Evolutionary conservation across 2,113 vertebrate genomes (phyloP).

Genomic region (Microcebus ravelobensis): DNA sequence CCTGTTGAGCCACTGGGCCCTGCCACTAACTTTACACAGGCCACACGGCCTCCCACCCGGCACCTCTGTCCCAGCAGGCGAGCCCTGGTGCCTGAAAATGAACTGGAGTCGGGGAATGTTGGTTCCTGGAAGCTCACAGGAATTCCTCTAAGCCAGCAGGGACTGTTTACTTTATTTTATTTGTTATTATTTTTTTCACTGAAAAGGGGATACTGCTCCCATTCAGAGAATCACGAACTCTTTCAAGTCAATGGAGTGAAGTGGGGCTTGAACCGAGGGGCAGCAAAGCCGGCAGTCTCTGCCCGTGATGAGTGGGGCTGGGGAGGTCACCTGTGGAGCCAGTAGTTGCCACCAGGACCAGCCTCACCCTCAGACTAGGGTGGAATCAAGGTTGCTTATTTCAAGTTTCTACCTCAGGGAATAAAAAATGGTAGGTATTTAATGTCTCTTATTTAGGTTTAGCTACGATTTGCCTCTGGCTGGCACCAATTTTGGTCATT

Average conservation of each 20-base stretch:
- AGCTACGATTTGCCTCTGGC: not conserved
- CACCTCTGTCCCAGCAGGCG: not conserved
- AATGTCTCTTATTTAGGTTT: not conserved
- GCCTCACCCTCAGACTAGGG: not conserved
- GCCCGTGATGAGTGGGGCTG: accelerated
- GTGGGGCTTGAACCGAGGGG: accelerated
- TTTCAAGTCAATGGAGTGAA: not conserved
- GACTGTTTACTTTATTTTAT: conserved; percentile 66
- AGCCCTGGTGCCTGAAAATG: not conserved
- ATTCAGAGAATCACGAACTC: not conserved
- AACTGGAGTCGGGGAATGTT: not conserved
- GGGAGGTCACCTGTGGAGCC: not conserved
- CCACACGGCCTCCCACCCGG: conserved; percentile 32
- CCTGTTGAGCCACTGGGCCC: conserved; percentile 23
- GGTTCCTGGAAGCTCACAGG: conserved; percentile 61
- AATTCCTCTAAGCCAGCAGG: conserved; percentile 54
- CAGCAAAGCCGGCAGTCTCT: not conserved
- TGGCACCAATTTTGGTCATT: not conserved
- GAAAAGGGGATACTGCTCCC: conserved; percentile 37
- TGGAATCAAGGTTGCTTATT: not conserved
- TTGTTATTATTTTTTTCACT: conserved; percentile 10
- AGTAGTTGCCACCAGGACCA: not conserved
- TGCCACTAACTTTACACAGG: conserved; percentile 24
- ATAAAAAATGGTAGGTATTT: not conserved
- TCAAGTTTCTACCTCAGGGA: not conserved